Percentiles rank a stretch among this genome's conserved stretches.
phyloP scores from a whole-genome alignment of 2,797 vertebrate genomes.

The Sebastes hopkinsi region DNA sequence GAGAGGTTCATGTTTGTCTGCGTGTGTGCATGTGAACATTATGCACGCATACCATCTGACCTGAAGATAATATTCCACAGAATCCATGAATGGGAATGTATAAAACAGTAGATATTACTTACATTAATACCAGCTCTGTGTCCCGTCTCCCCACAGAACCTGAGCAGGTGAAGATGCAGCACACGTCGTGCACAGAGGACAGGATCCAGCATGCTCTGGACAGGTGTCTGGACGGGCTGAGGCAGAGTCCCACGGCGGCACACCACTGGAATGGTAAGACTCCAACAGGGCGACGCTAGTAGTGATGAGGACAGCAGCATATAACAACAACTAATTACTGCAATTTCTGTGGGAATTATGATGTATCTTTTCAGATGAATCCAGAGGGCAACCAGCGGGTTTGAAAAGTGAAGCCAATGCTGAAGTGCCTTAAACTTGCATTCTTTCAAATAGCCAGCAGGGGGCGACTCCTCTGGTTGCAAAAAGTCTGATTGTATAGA shows the following conservation, averaged over 20 bases:
- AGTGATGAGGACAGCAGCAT: not conserved
- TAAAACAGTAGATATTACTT: not conserved
- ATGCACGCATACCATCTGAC: not conserved
- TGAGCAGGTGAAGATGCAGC: slow-evolving; percentile 94
- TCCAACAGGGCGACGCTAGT: not conserved
- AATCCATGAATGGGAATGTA: slow-evolving; percentile 4
- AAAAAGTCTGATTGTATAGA: too few species aligned
- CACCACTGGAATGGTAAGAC: slow-evolving; percentile 91
- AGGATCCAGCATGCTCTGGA: slow-evolving; percentile 96
- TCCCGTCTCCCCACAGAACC: slow-evolving; percentile 71
- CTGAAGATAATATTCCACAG: slow-evolving; percentile 27
- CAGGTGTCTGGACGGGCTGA: slow-evolving; percentile 91
- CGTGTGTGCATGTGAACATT: not conserved
- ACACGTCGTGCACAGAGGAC: slow-evolving; percentile 98
- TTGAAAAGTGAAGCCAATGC: too few species aligned
- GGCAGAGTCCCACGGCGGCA: slow-evolving; percentile 75
- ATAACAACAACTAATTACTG: not conserved
- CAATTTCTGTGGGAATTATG: not conserved
- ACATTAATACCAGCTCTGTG: not conserved
- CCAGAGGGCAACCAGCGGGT: too few species aligned
- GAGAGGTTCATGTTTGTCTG: not conserved
- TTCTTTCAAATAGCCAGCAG: too few species aligned
- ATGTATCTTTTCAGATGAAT: not conserved
- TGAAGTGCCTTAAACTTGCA: too few species aligned
- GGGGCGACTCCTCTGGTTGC: too few species aligned